These are phyloP conservation scores for Leptinotarsa juncta DNA, from an alignment of 2,888 invertebrate species.

Conservation along the genomic window DNA sequence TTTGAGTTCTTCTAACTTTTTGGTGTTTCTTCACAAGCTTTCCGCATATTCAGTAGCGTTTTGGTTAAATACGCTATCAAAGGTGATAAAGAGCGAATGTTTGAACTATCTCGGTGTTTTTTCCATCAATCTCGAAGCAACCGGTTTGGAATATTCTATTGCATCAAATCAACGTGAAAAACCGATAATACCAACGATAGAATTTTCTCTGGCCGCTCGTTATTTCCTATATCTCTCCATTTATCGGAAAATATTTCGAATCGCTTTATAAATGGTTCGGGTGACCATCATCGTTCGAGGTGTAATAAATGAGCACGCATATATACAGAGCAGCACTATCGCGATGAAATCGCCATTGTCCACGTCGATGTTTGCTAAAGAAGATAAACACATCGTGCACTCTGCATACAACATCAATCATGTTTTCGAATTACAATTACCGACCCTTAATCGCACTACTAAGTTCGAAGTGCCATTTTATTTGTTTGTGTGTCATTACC, in stretches of 20 bases:
- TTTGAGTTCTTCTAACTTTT: too few relatives aligned
- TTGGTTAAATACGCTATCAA: too few relatives aligned
- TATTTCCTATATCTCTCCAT: slow-evolving; percentile 6
- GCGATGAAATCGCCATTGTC: slow-evolving; percentile 49
- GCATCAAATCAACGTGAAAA: background rate
- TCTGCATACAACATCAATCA: slow-evolving; percentile 43
- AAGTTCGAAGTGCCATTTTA: slow-evolving; percentile 23
- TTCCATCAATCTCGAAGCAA: too few relatives aligned
- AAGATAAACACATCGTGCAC: slow-evolving; percentile 47
- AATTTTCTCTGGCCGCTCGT: background rate
- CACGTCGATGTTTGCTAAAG: slow-evolving; percentile 49
- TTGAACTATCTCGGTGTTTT: too few relatives aligned
- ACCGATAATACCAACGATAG: background rate
- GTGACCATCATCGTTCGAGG: slow-evolving; percentile 16
- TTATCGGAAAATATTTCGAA: slow-evolving; percentile 18
- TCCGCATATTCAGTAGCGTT: too few relatives aligned
- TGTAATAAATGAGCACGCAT: slow-evolving; percentile 19
- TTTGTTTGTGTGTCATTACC: slow-evolving; percentile 29
- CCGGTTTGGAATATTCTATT: too few relatives aligned
- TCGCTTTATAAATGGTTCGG: slow-evolving; percentile 16
- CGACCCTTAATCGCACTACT: slow-evolving; percentile 23
- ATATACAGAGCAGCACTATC: slow-evolving; percentile 39
- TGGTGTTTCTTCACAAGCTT: too few relatives aligned
- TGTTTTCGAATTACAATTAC: slow-evolving; percentile 39
- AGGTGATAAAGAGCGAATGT: too few relatives aligned